Evolutionary conservation across 2,888 invertebrate species (phyloP).

Genomic region (Lasioglossum vierecki): DNA sequence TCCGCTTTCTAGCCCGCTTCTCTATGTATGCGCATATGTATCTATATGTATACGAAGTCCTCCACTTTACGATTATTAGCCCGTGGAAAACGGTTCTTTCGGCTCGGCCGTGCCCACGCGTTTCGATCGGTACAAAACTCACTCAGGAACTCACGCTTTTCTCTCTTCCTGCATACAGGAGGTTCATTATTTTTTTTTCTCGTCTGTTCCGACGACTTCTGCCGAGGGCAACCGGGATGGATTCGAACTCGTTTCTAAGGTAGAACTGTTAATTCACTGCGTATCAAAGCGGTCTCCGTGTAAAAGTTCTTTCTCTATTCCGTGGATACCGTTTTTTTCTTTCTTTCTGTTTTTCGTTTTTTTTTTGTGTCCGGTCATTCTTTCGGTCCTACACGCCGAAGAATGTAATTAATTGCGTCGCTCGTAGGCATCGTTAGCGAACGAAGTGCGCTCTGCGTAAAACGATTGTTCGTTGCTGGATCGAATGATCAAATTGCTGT

Average conservation of each 20-base stretch:
- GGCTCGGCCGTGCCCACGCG: neutral
- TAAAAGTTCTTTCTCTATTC: neutral
- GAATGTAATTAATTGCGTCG: neutral
- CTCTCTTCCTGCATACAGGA: neutral
- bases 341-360: neutral
- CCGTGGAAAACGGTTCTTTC: neutral
- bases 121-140: neutral
- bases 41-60: neutral
- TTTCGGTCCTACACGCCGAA: neutral
- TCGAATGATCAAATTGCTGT: conserved; percentile 7
- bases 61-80: neutral
- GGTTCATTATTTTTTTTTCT: neutral
- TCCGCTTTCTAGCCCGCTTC: neutral
- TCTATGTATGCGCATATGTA: neutral
- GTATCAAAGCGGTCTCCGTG: neutral
- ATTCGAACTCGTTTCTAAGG: neutral
- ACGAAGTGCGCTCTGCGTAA: neutral
- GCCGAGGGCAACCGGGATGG: neutral
- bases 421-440: neutral
- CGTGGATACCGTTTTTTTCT: neutral
- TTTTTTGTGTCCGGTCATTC: neutral
- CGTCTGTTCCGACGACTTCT: neutral
- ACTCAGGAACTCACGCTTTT: neutral
- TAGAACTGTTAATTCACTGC: neutral
- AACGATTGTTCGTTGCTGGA: conserved; percentile 1